Conservation (phyloP, 1,140 invertebrate genomes). For the Zaprionus ornatus region DNA sequence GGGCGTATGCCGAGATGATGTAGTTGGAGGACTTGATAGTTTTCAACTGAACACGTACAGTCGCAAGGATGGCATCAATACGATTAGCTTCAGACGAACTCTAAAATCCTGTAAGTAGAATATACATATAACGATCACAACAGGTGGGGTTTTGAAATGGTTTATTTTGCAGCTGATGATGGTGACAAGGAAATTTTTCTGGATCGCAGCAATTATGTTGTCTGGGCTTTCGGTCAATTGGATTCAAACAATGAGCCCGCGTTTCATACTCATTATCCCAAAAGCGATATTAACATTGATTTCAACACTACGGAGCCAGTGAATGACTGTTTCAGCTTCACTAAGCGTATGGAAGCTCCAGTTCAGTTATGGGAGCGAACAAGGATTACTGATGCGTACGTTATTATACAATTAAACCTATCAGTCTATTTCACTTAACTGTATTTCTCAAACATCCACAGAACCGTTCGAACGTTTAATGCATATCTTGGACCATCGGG, state of each 20-base stretch:
- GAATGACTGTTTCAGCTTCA: constrained; percentile 90
- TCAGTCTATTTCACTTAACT: not conserved
- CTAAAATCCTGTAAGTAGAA: constrained; percentile 88
- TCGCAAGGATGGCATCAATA: constrained; percentile 90
- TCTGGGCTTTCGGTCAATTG: constrained; percentile 94
- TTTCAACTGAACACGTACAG: constrained; percentile 90
- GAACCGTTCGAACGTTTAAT: constrained; percentile 89
- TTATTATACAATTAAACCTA: not conserved
- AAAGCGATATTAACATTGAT: constrained; percentile 87
- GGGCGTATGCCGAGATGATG: constrained; percentile 93
- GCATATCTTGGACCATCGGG: constrained; percentile 93
- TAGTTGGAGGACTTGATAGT: constrained; percentile 90
- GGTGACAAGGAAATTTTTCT: constrained; percentile 91
- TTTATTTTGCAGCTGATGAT: constrained; percentile 86
- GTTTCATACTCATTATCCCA: constrained; percentile 93
- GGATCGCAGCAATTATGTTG: constrained; percentile 88
- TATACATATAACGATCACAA: not conserved
- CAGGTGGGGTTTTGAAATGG: not conserved
- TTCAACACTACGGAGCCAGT: constrained; percentile 87
- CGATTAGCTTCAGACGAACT: constrained; percentile 90
- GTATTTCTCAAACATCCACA: not conserved
- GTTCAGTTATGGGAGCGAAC: constrained; percentile 90
- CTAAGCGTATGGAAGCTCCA: constrained; percentile 83
- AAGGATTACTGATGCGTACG: constrained; percentile 89
- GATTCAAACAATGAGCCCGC: constrained; percentile 91